These are phyloP conservation scores for Phortica variegata DNA, from an alignment of 1,140 invertebrate genomes.

Conservation along the genomic window DNA sequence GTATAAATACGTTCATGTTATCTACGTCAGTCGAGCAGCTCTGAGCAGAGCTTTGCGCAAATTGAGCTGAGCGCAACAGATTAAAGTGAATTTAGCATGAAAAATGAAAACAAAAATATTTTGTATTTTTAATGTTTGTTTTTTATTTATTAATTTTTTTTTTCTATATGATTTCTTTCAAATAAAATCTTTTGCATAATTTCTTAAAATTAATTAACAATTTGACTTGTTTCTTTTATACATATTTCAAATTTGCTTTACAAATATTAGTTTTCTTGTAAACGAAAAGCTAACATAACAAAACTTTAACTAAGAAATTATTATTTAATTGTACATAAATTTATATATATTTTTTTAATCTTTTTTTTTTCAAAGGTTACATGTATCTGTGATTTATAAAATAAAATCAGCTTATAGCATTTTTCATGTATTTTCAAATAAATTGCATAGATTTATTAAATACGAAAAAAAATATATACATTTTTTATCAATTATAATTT, in stretches of 20 bases:
- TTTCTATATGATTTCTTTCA: too few relatives aligned
- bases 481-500: conserved; percentile 39
- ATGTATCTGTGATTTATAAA: not conserved
- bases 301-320: conserved; percentile 45
- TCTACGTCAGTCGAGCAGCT: too few relatives aligned
- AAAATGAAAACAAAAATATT: conserved; percentile 18
- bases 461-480: conserved; percentile 33
- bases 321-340: too few relatives aligned
- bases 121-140: conserved; percentile 13
- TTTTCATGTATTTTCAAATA: conserved; percentile 25
- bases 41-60: too few relatives aligned
- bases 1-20: too few relatives aligned
- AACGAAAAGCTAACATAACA: conserved; percentile 49
- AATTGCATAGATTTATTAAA: conserved; percentile 20
- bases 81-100: too few relatives aligned
- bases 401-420: not conserved
- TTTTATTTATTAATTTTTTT: conserved; percentile 17
- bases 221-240: conserved; percentile 20
- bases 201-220: conserved; percentile 46
- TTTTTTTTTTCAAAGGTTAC: conserved; percentile 15
- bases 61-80: too few relatives aligned
- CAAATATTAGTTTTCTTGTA: conserved; percentile 3
- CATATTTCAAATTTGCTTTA: not conserved
- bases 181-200: conserved; percentile 36
- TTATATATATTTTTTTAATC: conserved; percentile 1